These are phyloP conservation scores for Spodoptera exigua DNA, from an alignment of 2,888 invertebrate genomes.

Conservation along the genomic window DNA sequence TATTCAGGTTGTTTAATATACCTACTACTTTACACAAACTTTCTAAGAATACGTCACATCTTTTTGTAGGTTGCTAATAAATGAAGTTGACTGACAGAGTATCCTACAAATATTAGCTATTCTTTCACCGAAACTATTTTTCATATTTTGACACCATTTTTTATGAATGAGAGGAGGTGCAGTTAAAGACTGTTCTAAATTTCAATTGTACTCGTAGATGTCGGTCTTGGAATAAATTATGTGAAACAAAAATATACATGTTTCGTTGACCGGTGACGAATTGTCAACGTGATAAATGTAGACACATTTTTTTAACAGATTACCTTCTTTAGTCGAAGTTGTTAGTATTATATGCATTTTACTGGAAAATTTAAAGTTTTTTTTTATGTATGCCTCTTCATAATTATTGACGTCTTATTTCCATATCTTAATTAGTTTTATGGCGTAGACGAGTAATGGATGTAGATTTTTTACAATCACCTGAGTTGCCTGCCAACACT, in stretches of 20 bases:
- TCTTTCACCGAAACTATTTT: background rate
- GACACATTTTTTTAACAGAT: slow-evolving; percentile 29
- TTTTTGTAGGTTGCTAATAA: slow-evolving; percentile 1
- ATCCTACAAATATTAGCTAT: background rate
- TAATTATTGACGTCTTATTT: slow-evolving; percentile 14
- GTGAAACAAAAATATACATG: slow-evolving; percentile 10
- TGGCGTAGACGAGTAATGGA: slow-evolving; percentile 27
- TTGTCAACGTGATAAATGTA: slow-evolving; percentile 35
- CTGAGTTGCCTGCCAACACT: slow-evolving; percentile 17
- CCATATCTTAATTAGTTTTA: slow-evolving; percentile 2
- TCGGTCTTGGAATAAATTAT: background rate
- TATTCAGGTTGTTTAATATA: background rate
- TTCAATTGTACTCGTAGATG: background rate
- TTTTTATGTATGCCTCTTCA: too few relatives aligned
- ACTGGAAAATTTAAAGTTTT: too few relatives aligned
- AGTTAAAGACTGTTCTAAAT: slow-evolving; percentile 4
- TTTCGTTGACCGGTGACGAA: slow-evolving; percentile 32
- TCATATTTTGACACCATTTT: background rate
- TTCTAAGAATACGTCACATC: background rate
- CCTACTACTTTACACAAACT: background rate
- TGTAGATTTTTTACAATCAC: background rate
- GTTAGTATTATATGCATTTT: slow-evolving; percentile 9
- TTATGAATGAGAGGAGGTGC: background rate
- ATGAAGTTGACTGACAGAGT: background rate
- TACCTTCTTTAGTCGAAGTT: slow-evolving; percentile 12